Conservation (phyloP, 2,888 invertebrate genomes). For the Noctuana brunneofusca region DNA sequence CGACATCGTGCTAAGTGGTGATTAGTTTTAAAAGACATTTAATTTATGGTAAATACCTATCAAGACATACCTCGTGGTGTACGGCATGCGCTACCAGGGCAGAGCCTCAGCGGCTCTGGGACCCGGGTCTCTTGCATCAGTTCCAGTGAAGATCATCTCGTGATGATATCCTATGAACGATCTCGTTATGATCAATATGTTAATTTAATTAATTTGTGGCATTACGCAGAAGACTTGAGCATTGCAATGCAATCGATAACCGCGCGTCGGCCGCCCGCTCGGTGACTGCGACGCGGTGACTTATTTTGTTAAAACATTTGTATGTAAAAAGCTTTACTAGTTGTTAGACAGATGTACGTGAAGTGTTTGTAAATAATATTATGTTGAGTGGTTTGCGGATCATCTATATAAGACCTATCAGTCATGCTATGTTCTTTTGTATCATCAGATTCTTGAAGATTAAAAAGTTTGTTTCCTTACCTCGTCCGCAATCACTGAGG, state of each 20-base stretch:
- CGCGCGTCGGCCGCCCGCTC: conserved; percentile 41
- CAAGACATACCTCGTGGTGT: conserved; percentile 69
- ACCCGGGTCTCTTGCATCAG: conserved; percentile 53
- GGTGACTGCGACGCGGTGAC: conserved; percentile 47
- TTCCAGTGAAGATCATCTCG: conserved; percentile 74
- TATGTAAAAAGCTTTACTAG: conserved; percentile 82
- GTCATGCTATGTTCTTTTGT: conserved; percentile 35
- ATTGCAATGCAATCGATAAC: conserved; percentile 73
- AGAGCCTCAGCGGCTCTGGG: conserved; percentile 30
- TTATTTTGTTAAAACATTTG: conserved; percentile 70
- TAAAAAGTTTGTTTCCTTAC: conserved; percentile 39
- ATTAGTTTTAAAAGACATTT: conserved; percentile 65
- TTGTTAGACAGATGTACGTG: conserved; percentile 70
- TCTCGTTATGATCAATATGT: conserved; percentile 82
- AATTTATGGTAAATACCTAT: conserved; percentile 68
- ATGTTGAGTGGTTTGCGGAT: conserved; percentile 68
- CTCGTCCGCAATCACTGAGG: conserved; percentile 21
- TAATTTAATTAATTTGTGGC: conserved; percentile 76
- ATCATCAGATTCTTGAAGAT: conserved; percentile 17
- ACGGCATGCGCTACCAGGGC: conserved; percentile 45
- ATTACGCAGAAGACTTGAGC: conserved; percentile 76
- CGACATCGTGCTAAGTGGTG: conserved; percentile 70
- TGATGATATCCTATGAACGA: conserved; percentile 80
- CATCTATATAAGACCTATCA: conserved; percentile 39
- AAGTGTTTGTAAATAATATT: conserved; percentile 72